Evolutionary conservation across 2,797 vertebrate species (phyloP).

Genomic region (Hapalemur alaotrensis): DNA sequence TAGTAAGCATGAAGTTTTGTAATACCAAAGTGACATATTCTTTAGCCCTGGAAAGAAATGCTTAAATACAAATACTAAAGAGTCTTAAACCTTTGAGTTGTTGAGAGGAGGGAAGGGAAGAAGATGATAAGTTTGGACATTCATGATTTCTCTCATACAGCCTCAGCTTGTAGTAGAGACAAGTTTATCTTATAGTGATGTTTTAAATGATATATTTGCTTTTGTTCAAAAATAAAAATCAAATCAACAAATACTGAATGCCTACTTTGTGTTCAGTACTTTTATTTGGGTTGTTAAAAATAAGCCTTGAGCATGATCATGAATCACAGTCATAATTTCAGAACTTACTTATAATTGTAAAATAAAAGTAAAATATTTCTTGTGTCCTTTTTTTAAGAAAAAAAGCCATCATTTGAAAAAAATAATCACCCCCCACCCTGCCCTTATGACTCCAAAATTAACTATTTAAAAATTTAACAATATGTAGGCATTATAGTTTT

Average conservation of each 20-base stretch:
- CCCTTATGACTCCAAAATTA: constrained; percentile 21
- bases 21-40: not conserved
- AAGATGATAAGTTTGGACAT: not conserved
- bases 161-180: not conserved
- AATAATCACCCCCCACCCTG: not conserved
- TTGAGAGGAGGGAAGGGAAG: not conserved
- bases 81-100: not conserved
- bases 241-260: not conserved
- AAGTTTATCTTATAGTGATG: not conserved
- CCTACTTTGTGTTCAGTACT: constrained; percentile 16
- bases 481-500: not conserved
- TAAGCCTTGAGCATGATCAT: constrained; percentile 23
- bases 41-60: constrained; percentile 9
- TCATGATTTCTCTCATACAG: not conserved
- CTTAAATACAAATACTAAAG: not conserved
- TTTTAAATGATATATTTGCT: constrained; percentile 21
- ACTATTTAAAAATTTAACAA: constrained; percentile 43
- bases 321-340: constrained; percentile 52
- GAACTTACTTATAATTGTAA: constrained; percentile 49
- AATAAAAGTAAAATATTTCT: constrained; percentile 38
- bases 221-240: constrained; percentile 40
- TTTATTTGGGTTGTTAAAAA: constrained; percentile 59
- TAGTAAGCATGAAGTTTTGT: not conserved
- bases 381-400: constrained; percentile 45
- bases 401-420: not conserved